Evolutionary conservation across 2,888 invertebrate species (phyloP), one percentile per base, ranked within the genome.

Genomic region (Agrypnus murinus): DNA sequence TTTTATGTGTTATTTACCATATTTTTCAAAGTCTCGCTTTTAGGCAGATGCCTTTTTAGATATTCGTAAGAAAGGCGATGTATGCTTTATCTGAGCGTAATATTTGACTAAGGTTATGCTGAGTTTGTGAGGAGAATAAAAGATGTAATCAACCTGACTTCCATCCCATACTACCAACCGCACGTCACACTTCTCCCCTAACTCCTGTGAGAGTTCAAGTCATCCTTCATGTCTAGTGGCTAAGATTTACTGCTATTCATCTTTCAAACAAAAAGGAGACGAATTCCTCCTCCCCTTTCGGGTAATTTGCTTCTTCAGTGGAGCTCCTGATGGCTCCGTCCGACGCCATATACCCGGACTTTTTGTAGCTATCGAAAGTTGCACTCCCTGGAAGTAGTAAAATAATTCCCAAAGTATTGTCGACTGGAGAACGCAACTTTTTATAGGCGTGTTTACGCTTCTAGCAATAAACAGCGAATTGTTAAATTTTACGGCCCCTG

Each of bases 191-290:
- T 71, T 71, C 57, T 59, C 60, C 36, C 62, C 59, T 71, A 70
- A 70, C 73, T 74, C 78, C 77, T 75, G 73, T 74, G 76, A 76
- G 77, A 76, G 77, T 79, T 78, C 78, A 73, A 79, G 78, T 79
- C 80, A 82, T 82, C 78, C 78, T 76, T 83, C 83, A 83, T 82
- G 81, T 80, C 81, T 79, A 77, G 79, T 76, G 78, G 80, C 78
- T 76, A 82, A 82, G 83, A 83, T 83, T 82, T 82, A 82, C 80
- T 76, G 80, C 79, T 75, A 81, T 82, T 82, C 82, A 81, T 81
- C 81, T 81, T 79, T 75, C 79, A 77, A 79, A 80, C 79, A 81
- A 79, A 80, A 81, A 75, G 78, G 77, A 75, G 72, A 74, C 74
- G 71, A 67, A 72, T 74, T 73, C 77, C 75, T 74, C 74, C 76